Evolutionary conservation across 2,888 invertebrate genomes (phyloP).

Genomic region (Antheraea assamensis): DNA sequence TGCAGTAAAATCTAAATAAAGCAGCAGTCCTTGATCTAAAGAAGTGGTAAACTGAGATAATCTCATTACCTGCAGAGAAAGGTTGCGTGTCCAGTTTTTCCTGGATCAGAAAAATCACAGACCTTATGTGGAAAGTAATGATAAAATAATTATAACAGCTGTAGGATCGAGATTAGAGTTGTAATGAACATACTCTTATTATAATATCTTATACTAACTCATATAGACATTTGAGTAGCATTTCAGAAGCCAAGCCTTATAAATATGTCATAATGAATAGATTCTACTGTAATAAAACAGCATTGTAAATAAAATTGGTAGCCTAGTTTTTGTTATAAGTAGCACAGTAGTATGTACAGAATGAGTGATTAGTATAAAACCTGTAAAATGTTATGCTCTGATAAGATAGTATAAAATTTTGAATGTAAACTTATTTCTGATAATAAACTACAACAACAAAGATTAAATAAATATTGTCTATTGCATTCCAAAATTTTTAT

Average conservation of each 20-base stretch:
- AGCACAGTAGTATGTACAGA: conserved; percentile 24
- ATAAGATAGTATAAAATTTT: conserved; percentile 18
- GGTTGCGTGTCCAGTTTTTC: not conserved
- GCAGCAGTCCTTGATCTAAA: no score
- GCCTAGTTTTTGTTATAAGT: conserved; percentile 17
- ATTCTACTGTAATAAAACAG: conserved; percentile 1
- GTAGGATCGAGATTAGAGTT: not conserved
- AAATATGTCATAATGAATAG: not conserved
- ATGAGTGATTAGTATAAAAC: conserved; percentile 28
- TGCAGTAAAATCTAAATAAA: not conserved
- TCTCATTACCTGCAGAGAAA: not conserved
- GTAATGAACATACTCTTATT: not conserved
- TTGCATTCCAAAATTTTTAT: not conserved
- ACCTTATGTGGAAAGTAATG: not conserved
- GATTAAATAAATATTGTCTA: not conserved
- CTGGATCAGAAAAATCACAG: not conserved
- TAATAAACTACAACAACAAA: not conserved
- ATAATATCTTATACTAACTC: not conserved
- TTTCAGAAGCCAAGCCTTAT: not conserved
- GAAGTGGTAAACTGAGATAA: no score
- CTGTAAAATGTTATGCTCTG: conserved; percentile 12
- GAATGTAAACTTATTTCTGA: conserved; percentile 3
- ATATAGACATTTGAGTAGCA: not conserved
- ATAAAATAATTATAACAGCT: not conserved
- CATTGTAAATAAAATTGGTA: conserved; percentile 5